Conservation (phyloP, 35 echinoderm and acorn worm genomes). For the Ptychodera flava region DNA sequence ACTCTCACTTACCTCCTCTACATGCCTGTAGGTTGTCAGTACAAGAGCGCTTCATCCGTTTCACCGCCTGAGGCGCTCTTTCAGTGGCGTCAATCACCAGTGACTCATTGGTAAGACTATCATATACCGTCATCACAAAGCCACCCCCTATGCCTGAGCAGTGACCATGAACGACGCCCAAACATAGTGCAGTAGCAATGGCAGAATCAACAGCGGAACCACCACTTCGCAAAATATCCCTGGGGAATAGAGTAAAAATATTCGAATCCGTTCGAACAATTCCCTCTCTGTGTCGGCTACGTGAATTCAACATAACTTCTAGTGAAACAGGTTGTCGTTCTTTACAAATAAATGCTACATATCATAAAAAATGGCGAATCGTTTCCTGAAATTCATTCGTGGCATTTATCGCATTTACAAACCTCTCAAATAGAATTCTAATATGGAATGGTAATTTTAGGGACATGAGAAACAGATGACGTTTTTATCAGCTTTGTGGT, state of each 20-base stretch:
- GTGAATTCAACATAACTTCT: too few species aligned
- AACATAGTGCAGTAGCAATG: slow-evolving; percentile 41
- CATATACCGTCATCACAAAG: slow-evolving; percentile 52
- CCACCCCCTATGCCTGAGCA: slow-evolving; percentile 61
- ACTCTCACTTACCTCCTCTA: neutral
- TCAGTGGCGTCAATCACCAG: slow-evolving; percentile 22
- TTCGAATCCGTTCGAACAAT: too few species aligned
- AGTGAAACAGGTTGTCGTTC: too few species aligned
- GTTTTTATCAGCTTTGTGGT: too few species aligned
- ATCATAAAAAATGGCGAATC: too few species aligned
- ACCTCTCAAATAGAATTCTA: too few species aligned
- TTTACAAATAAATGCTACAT: too few species aligned
- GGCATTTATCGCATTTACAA: too few species aligned
- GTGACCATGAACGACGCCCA: slow-evolving; percentile 48
- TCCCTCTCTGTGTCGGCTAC: too few species aligned
- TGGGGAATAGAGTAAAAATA: slow-evolving; percentile 3
- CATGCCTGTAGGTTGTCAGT: neutral
- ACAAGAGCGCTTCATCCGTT: neutral
- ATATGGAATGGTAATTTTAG: too few species aligned
- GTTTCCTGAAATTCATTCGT: too few species aligned
- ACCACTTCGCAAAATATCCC: slow-evolving; percentile 29
- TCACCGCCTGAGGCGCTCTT: slow-evolving; percentile 37
- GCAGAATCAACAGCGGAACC: slow-evolving; percentile 66
- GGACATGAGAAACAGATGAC: too few species aligned
- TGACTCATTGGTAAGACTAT: neutral